Conservation (phyloP, 2,113 vertebrate species). For the Cavia porcellus region DNA sequence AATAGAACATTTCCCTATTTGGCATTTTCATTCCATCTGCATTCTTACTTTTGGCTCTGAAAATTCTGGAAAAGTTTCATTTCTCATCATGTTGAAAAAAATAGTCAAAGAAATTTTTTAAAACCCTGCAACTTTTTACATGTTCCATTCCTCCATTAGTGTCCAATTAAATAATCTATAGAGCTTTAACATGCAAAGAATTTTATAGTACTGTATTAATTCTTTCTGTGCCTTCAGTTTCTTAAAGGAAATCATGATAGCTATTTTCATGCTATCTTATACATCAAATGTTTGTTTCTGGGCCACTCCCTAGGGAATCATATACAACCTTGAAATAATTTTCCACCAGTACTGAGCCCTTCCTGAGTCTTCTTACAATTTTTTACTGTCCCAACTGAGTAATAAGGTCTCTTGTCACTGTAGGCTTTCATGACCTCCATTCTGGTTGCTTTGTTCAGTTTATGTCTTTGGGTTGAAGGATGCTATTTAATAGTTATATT, state of each 20-base stretch:
- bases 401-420: not conserved
- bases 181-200: not conserved
- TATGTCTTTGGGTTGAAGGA: not conserved
- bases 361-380: not conserved
- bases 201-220: not conserved
- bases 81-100: not conserved
- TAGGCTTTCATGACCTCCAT: not conserved
- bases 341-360: not conserved
- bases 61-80: not conserved
- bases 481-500: not conserved
- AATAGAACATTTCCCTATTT: not conserved
- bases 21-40: not conserved
- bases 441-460: not conserved
- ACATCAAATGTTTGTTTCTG: not conserved
- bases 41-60: not conserved
- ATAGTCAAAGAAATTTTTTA: not conserved
- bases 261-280: not conserved
- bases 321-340: not conserved
- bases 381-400: not conserved
- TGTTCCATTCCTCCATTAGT: not conserved
- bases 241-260: not conserved
- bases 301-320: not conserved
- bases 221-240: not conserved
- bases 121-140: not conserved
- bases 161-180: not conserved